Evolutionary conservation across 1,140 invertebrate species (phyloP).

Genomic region (Penaeus japonicus): DNA sequence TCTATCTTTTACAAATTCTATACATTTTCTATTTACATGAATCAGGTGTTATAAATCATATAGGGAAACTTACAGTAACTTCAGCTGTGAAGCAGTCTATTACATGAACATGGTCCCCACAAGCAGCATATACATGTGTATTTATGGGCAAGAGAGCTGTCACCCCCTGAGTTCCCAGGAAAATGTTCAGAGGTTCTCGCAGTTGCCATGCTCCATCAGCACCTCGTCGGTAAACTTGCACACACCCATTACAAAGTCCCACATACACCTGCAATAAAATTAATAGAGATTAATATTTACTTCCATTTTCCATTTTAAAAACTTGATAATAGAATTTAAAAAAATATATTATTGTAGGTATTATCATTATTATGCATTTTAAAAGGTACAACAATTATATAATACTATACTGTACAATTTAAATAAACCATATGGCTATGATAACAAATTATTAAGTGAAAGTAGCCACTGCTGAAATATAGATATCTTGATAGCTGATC

Average conservation of each 20-base stretch:
- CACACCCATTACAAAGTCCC: slow-evolving; percentile 47
- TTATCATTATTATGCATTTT: too few species aligned
- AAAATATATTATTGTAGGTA: too few species aligned
- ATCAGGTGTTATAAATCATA: not conserved
- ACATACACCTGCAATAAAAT: slow-evolving; percentile 55
- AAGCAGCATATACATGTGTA: slow-evolving; percentile 81
- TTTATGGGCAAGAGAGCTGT: slow-evolving; percentile 84
- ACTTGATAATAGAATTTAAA: too few species aligned
- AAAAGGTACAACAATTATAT: too few species aligned
- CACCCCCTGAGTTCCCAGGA: slow-evolving; percentile 74
- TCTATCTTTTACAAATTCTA: too few species aligned
- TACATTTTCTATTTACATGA: not conserved
- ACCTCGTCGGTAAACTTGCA: slow-evolving; percentile 51
- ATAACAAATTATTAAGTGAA: too few species aligned
- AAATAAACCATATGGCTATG: too few species aligned
- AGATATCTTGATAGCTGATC: too few species aligned
- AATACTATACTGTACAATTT: too few species aligned
- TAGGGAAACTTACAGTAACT: slow-evolving; percentile 68
- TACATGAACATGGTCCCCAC: slow-evolving; percentile 82
- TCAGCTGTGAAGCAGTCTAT: slow-evolving; percentile 80
- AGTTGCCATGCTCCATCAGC: slow-evolving; percentile 75
- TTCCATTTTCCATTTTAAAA: too few species aligned
- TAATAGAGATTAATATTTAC: not conserved
- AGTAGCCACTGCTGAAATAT: too few species aligned
- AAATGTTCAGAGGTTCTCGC: slow-evolving; percentile 74